Conservation (phyloP, 2,888 invertebrate species). For the Drosophila antonietae region DNA sequence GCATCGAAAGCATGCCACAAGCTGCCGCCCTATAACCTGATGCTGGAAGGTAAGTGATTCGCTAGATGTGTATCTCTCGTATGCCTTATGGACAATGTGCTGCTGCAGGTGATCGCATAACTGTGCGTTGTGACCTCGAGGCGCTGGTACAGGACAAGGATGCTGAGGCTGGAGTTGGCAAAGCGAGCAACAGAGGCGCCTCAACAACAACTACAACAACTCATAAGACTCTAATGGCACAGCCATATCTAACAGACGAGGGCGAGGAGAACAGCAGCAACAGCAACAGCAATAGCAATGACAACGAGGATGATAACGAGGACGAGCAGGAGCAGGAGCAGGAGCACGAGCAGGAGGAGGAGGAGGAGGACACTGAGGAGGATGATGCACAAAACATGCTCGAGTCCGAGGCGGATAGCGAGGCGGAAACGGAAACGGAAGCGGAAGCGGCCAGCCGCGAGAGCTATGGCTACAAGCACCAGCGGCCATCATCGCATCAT, state of each 20-base stretch:
- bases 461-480: constrained; percentile 67
- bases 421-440: constrained; percentile 21
- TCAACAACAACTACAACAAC: constrained; percentile 56
- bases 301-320: constrained; percentile 41
- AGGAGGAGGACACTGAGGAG: constrained; percentile 60
- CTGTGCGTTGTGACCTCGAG: constrained; percentile 93
- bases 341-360: constrained; percentile 31
- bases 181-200: constrained; percentile 18
- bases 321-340: constrained; percentile 49
- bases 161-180: constrained; percentile 2
- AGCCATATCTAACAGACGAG: constrained; percentile 29
- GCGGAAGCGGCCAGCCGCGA: constrained; percentile 60
- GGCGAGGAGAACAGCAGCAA: constrained; percentile 35
- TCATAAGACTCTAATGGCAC: constrained; percentile 16
- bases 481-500: constrained; percentile 39
- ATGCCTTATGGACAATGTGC: background rate
- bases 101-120: constrained; percentile 89
- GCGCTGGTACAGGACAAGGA: constrained; percentile 87
- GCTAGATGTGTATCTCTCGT: background rate
- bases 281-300: constrained; percentile 30
- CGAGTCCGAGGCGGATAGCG: constrained; percentile 42
- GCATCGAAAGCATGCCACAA: constrained; percentile 92
- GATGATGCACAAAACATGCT: constrained; percentile 67
- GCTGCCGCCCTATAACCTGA: constrained; percentile 89
- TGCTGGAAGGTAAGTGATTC: constrained; percentile 89